Evolutionary conservation across 2,113 vertebrate species (phyloP).

Genomic region (Tupaia chinensis): DNA sequence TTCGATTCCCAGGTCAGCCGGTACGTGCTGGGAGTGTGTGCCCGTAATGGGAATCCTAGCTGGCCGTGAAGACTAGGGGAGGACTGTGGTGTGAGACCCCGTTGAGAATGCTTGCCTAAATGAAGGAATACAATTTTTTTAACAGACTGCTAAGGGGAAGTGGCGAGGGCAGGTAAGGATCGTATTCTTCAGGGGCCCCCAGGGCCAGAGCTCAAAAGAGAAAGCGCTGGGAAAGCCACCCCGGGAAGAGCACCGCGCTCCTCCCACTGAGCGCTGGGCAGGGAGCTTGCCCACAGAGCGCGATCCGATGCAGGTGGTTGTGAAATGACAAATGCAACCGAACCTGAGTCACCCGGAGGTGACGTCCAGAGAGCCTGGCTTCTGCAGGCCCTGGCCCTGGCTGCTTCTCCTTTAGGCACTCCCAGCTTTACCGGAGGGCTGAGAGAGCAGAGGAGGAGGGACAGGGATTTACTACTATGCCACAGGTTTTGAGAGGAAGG

Average conservation of each 20-base stretch:
- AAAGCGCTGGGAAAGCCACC: not conserved
- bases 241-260: not conserved
- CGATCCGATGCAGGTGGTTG: slow-evolving; percentile 47
- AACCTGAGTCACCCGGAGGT: slow-evolving; percentile 39
- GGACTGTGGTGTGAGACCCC: too few relatives aligned
- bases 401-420: slow-evolving; percentile 4
- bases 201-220: not conserved
- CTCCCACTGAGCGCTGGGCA: not conserved
- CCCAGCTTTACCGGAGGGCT: slow-evolving; percentile 3
- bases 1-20: too few relatives aligned
- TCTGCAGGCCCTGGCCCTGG: not conserved
- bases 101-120: too few relatives aligned
- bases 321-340: slow-evolving; percentile 17
- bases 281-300: not conserved
- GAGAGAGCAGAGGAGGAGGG: not conserved
- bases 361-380: not conserved
- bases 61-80: too few relatives aligned
- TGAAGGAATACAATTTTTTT: too few relatives aligned
- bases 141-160: too few relatives aligned
- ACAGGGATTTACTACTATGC: not conserved
- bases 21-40: too few relatives aligned
- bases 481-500: slow-evolving; percentile 50
- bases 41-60: too few relatives aligned
- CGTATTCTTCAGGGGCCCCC: not conserved
- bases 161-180: not conserved